phyloP scores from a whole-genome alignment of 1,140 invertebrate genomes.

The Trigoniulus corallinus region DNA sequence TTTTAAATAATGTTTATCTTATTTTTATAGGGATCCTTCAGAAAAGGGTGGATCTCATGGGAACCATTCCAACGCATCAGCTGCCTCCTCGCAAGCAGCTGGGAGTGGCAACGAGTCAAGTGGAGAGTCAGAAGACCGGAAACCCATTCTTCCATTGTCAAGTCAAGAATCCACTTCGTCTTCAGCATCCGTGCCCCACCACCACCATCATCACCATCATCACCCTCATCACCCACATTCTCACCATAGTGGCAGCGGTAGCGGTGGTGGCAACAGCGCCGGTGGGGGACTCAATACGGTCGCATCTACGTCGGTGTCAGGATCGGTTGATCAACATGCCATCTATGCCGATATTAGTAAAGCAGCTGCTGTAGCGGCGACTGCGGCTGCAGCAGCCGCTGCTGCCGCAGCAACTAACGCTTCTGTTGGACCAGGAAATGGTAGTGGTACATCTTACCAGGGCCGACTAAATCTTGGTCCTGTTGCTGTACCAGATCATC shows the following conservation, averaged over 20 bases:
- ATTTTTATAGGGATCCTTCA: background rate
- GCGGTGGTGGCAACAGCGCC: background rate
- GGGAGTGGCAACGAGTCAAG: background rate
- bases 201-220: background rate
- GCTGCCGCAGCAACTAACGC: background rate
- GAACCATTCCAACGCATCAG: background rate
- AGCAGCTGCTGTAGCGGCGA: background rate
- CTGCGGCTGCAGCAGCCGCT: background rate
- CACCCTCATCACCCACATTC: background rate
- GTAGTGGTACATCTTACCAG: too few species aligned
- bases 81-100: background rate
- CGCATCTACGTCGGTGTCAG: too few species aligned
- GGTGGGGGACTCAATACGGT: too few species aligned
- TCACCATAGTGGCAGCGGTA: background rate
- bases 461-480: background rate
- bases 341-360: background rate
- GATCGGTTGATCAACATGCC: background rate
- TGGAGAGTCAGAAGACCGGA: background rate
- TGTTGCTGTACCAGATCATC: background rate
- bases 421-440: background rate
- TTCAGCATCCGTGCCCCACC: background rate
- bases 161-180: background rate
- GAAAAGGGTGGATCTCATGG: background rate
- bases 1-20: background rate
- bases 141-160: background rate